Evolutionary conservation across 2,888 invertebrate genomes (phyloP), one percentile per base, ranked within the genome.

Genomic region (Lordiphosa andalusiaca): DNA sequence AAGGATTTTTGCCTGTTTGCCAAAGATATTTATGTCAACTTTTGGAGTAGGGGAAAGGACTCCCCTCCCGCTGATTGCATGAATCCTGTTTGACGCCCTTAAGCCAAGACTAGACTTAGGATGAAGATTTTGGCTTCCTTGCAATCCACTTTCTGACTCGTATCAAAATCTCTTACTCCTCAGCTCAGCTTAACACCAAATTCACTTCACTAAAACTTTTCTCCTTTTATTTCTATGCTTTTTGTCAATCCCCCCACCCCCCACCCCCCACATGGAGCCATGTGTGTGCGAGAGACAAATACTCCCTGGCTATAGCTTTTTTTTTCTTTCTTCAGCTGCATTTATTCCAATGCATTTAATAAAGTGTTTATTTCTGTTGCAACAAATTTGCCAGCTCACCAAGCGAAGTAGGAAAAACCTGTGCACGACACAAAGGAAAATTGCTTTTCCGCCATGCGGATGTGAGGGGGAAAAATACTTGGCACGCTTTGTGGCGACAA

Each of bases 301-400:
- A 30, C 30, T 9, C 30, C 30, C 3, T 30, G 37, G 41, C 40
- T 41, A 21, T 30, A 30, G 13, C 19, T 42, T 13, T 33, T 41
- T 38, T n/a, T 46, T 53, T 52, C 52, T 41, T 38, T n/a, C 49
- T 53, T 52, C 52, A 39, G 40, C 50, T 46, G 60, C 83, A 57
- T 75, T 83, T 84, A 84, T 82, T 84, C 85, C 75, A 80, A 84
- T 86, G 86, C 86, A 84, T 84, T 84, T 84, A 86, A 85, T 84
- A 84, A 84, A 86, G 84, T 84, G 84, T 84, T 84, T 84, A 84
- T 86, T 77, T 80, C 70, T 58, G 74, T 70, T 74, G 77, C 76
- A 73, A 81, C 85, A 81, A 84, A 84, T 85, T 76, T 83, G 78
- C 81, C 80, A 84, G 76, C 83, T 83, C 60, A 73, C 64, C 59